phyloP scores from a whole-genome alignment of 23 tunicate genomes.

The Trididemnum clinides region DNA sequence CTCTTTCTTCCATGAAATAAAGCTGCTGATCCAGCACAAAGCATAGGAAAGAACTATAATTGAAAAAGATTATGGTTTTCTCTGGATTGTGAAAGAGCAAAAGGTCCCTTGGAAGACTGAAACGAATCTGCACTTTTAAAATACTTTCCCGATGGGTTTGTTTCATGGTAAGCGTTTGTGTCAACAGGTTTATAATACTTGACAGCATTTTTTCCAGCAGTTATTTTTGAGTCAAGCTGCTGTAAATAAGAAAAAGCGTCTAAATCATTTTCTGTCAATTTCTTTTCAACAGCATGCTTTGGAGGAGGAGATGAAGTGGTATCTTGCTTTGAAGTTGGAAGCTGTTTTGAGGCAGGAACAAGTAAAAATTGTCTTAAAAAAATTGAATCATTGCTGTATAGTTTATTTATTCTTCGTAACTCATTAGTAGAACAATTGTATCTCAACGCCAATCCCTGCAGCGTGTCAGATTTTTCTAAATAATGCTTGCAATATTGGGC shows the following conservation, averaged over 20 bases:
- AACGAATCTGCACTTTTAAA: no score
- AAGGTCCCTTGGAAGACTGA: no score
- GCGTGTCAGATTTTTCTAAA: conserved; percentile 53
- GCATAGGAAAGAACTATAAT: no score
- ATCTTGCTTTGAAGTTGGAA: not conserved
- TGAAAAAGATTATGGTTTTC: no score
- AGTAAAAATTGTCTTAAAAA: conserved; percentile 44
- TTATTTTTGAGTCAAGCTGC: conserved; percentile 46
- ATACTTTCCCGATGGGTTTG: no score
- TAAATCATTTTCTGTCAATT: not conserved
- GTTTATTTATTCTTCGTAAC: conserved; percentile 72
- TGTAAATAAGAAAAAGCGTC: conserved; percentile 46
- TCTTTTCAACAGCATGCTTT: not conserved
- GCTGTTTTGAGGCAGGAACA: conserved; percentile 46
- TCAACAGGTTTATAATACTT: conserved; percentile 14
- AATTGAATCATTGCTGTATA: conserved; percentile 66
- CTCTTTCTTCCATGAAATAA: no score
- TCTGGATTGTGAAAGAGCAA: no score
- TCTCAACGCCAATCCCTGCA: conserved; percentile 77
- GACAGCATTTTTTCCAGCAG: conserved; percentile 40
- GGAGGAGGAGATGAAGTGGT: not conserved
- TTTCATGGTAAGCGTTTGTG: no score
- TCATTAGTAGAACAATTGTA: conserved; percentile 63
- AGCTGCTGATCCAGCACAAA: no score
- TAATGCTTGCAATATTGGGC: conserved; percentile 43